Evolutionary conservation across 2,113 vertebrate species (phyloP), one percentile per base, ranked within the genome.

Genomic region (Lasiurus cinereus): DNA sequence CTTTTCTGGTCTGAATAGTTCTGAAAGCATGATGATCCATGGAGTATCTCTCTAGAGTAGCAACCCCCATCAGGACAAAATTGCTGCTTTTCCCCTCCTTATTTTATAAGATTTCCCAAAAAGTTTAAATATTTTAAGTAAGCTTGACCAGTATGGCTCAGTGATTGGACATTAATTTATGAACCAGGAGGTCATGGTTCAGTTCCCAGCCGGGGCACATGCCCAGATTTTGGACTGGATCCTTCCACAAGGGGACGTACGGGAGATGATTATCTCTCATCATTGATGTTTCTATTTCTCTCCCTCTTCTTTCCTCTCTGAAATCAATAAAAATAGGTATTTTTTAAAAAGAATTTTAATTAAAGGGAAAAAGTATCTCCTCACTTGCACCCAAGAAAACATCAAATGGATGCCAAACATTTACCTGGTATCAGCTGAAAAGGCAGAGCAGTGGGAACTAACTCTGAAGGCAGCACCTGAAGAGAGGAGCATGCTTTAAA

Each of bases 401-500:
- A 88, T 79, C 24, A 73, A 79, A n/a, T 21, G 11, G 46, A 29
- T 46, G 21, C 69, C 27, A 1, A 74, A 18, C 43, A 2, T 52
- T 73, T 48, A 8, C 9, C 31, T 48, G 13, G 1, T 36, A 18
- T 18, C n/a, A 31, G 14, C 46, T 56, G 5, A 43, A 43, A 83
- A 92, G 69, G 13, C 27, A 5, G 21, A 46, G 3, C 50, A 39
- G 5, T 36, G 79, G 5, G 31, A 83, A 52, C 33, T 54, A 29
- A 1, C 8, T 33, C 9, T 19, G 3, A 4, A 19, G 8, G 15
- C 3, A 13, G 13, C 14, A 59, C 7, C 0, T 4, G 1, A 5
- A 2, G 18, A 22, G 16, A 46, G 22, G 3, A 4, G 6, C 31
- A 31, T 0, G 1, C 15, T 36, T 73, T 5, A 21, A 21, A 56